Evolutionary conservation across 2,797 vertebrate species (phyloP).

Genomic region (Podargus strigoides): DNA sequence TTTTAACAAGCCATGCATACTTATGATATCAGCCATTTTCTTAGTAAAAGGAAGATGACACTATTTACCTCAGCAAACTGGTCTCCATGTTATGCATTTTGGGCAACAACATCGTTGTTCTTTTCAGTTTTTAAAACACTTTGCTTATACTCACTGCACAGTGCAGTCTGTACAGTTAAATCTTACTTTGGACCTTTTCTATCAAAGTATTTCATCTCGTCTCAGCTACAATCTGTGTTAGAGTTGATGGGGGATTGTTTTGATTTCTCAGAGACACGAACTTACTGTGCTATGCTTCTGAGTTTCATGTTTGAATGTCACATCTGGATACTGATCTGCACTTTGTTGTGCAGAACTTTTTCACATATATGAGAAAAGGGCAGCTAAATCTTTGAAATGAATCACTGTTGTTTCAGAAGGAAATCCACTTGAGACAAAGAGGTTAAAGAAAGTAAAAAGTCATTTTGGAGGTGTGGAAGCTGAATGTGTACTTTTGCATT

Average conservation of each 20-base stretch:
- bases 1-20: background rate
- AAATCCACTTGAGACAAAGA: background rate
- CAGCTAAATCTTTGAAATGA: background rate
- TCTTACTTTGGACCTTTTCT: background rate
- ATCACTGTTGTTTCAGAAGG: background rate
- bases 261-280: background rate
- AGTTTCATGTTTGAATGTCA: background rate
- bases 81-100: background rate
- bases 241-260: background rate
- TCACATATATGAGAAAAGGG: background rate
- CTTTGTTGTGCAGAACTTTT: background rate
- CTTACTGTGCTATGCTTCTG: background rate
- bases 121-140: background rate
- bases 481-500: background rate
- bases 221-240: background rate
- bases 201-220: background rate
- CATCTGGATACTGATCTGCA: background rate
- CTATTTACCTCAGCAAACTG: background rate
- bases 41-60: background rate
- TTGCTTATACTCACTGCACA: background rate
- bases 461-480: background rate
- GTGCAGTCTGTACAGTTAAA: background rate
- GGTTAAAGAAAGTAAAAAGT: background rate
- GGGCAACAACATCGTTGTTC: background rate
- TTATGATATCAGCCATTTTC: background rate